Percentiles rank a stretch among this genome's conserved stretches.
Evolutionary conservation across 2,797 vertebrate species (phyloP).

Genomic region (Gallirallus australis): DNA sequence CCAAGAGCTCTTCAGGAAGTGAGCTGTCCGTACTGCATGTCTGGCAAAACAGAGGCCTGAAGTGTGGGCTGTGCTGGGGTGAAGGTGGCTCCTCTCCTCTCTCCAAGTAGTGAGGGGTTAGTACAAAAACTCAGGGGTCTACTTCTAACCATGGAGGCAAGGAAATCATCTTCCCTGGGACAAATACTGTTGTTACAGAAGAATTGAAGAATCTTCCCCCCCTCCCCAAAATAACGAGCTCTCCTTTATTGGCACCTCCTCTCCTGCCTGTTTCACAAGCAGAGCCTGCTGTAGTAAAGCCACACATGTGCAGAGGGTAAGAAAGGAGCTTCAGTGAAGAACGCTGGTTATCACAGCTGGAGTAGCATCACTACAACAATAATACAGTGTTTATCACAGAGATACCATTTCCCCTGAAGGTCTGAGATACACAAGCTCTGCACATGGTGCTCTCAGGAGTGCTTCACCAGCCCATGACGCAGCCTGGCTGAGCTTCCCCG

Average conservation of each 20-base stretch:
- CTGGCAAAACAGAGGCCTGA: neutral
- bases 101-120: neutral
- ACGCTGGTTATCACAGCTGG: neutral
- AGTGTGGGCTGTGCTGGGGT: neutral
- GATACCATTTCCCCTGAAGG: neutral
- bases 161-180: neutral
- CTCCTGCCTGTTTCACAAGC: neutral
- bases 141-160: neutral
- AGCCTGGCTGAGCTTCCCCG: neutral
- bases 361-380: neutral
- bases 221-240: rapidly evolving
- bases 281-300: neutral
- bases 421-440: neutral
- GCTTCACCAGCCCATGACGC: neutral
- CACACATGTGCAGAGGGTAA: rapidly evolving
- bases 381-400: neutral
- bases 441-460: neutral
- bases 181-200: neutral
- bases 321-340: neutral
- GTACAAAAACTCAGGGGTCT: neutral
- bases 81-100: neutral
- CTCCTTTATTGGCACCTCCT: neutral
- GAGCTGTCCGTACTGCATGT: neutral
- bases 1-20: neutral
- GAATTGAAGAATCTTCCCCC: neutral